Evolutionary conservation across 2,888 invertebrate genomes (phyloP), one percentile per base, ranked within the genome.

Genomic region (Kryphioiulus occultus): DNA sequence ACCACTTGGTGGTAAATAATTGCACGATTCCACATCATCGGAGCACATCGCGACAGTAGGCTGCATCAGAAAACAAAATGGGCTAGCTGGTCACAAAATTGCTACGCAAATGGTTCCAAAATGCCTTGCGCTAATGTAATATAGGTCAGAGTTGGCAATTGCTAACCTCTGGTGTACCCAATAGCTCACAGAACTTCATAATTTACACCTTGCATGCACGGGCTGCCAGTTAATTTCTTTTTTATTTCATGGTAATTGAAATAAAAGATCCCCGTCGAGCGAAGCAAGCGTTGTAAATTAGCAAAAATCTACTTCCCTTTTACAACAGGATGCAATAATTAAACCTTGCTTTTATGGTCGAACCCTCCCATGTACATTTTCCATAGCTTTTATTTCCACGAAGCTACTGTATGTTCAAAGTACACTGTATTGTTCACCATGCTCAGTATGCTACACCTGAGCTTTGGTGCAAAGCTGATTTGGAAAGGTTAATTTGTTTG

Each of bases 91-190:
- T 78, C 78, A 15, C 30, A 78, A 78, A 78, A 78, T 30, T 30
- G 30, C 78, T 30, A 30, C 78, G 15, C 3, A 30, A 78, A 78
- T 78, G 12, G 78, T 30, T 78, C 68, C 68, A 26, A 68, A 68
- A 68, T 68, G 0, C 26, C 12, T 68, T 78, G 12, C 30, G 30
- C 30, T 78, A 30, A 78, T 78, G 78, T 17, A 30, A 78, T 78
- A 78, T 78, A 78, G 78, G 78, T 30, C 78, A 78, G 30, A 78
- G 78, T 78, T 78, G 26, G 78, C 78, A 78, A 78, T 78, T 78
- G 30, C 15, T 78, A 78, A 78, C 78, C 78, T 78, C 30, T 78
- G 30, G 9, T 78, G 68, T 26, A 30, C n/a, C 59, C 59, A 59
- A 22, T 59, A 59, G 22, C 59, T 59, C 59, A n/a, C 78, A 78